Base-by-base conservation (phyloP, 2,113 vertebrate genomes). In the Chamaetylas fuelleborni region DNA sequence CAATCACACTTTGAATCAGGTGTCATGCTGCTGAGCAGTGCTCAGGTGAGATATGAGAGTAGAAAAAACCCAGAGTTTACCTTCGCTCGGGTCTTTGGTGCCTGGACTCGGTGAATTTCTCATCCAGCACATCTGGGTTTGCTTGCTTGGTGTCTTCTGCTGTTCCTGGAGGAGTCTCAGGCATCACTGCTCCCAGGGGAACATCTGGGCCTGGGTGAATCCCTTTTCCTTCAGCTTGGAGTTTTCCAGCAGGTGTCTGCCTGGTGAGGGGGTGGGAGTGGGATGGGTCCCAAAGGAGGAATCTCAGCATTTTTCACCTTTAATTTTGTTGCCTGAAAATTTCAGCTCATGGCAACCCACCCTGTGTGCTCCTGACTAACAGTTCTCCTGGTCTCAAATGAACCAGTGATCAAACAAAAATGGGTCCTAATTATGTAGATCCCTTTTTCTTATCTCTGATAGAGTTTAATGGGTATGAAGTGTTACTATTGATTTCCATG, bases 401-500 rank as follows among this genome's bases (percentile, higher is more conserved):
- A 92, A 45, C 38, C 25, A 19, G n/a, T 58, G 50, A 56, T 74
- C 69, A 93, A 86, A 90, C 28, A 82, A 54, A 88, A 74, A 36
- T 8, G 25, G 20, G 19, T 73, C 31, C 58, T 90, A 86, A 88
- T 95, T 95, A 67, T 54, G 28, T 58, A 61, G 47, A 82, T 47
- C 66, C 36, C 23, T 1, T 56, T 34, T 86, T 45, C 24, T 65
- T 65, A 50, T 72, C 36, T 77, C 81, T 82, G 73, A 42, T 81
- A 31, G 81, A 82, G 22, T 69, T 81, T 83, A 88, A 84, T 72
- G 64, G 72, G 20, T 84, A 81, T 58, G 83, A 95, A 94, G 88
- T 71, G 67, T 88, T 84, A 31, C 80, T 89, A 64, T 70, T 51
- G 74, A 95, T 97, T 96, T 97, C 87, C 82, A 95, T 84, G 85